A percentile compares a stretch with the other conserved stretches of the same genome.
phyloP scores from a whole-genome alignment of 2,113 vertebrate genomes.

The Megaleporinus macrocephalus region DNA sequence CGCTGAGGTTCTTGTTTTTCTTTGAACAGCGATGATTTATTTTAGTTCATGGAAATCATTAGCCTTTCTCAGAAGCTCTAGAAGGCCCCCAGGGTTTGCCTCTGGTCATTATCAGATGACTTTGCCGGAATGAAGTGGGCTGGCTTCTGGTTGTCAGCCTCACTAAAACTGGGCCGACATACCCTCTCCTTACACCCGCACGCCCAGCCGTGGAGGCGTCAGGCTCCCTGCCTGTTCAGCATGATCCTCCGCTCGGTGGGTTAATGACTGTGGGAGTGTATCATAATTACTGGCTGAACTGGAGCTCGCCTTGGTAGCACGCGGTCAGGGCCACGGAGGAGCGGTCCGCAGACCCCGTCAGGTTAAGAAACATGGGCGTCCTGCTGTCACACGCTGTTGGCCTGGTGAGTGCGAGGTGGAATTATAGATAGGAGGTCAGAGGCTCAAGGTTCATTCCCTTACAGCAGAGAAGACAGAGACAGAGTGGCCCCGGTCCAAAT shows the following conservation, averaged over 20 bases:
- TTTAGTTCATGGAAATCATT: no score
- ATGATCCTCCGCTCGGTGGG: neutral
- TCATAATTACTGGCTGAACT: constrained; percentile 14
- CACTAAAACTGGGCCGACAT: neutral
- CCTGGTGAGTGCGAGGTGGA: neutral
- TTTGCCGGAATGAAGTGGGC: neutral
- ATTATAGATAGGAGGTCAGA: neutral
- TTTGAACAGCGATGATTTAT: no score
- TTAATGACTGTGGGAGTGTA: constrained; percentile 7
- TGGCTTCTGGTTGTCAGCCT: neutral
- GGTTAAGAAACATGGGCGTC: neutral
- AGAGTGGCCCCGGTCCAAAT: neutral
- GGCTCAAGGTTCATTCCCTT: neutral
- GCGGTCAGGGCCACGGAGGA: neutral
- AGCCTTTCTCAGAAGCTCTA: no score
- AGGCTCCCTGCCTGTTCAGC: neutral
- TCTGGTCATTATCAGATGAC: neutral
- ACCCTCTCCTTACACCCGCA: neutral
- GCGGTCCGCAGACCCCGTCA: neutral
- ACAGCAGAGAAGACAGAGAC: neutral
- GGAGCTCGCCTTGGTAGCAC: neutral
- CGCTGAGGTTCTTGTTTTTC: no score
- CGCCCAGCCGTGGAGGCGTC: neutral
- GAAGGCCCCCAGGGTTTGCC: no score
- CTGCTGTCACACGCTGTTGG: neutral